Evolutionary conservation across 2,113 vertebrate genomes (phyloP).

Genomic region (Mus spicilegus): DNA sequence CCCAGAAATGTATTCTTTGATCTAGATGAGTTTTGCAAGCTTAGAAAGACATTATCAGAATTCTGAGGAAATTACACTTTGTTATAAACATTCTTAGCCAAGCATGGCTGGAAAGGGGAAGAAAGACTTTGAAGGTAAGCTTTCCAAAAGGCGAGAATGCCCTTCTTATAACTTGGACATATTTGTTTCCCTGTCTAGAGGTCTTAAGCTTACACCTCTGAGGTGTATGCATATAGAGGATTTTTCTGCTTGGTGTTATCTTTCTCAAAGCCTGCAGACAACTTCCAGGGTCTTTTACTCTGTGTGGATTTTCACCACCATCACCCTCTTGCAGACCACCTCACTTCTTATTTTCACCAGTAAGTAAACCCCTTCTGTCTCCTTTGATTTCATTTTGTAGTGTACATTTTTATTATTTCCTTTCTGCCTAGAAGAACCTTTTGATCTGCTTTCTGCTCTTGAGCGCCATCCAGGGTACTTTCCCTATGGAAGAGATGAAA

Average conservation of each 20-base stretch:
- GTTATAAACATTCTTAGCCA: not conserved
- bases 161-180: not conserved
- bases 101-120: not conserved
- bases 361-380: constrained; percentile 35
- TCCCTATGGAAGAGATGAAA: not conserved
- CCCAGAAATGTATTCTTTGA: constrained; percentile 15
- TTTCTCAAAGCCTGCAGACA: not conserved
- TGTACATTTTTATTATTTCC: constrained; percentile 21
- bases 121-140: not conserved
- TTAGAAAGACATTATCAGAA: not conserved
- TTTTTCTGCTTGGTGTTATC: not conserved
- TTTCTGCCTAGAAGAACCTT: constrained; percentile 27
- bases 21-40: not conserved
- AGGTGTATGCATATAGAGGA: not conserved
- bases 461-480: not conserved
- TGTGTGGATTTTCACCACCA: not conserved
- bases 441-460: constrained; percentile 17
- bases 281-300: not conserved
- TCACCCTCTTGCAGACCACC: not conserved
- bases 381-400: constrained; percentile 25
- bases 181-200: not conserved
- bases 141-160: not conserved
- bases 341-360: not conserved
- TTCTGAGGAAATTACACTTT: not conserved
- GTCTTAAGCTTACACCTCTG: not conserved